Percentiles rank a stretch among this genome's conserved stretches.
Evolutionary conservation across 2,113 vertebrate genomes (phyloP).

Genomic region (Heterotilapia buettikoferi): DNA sequence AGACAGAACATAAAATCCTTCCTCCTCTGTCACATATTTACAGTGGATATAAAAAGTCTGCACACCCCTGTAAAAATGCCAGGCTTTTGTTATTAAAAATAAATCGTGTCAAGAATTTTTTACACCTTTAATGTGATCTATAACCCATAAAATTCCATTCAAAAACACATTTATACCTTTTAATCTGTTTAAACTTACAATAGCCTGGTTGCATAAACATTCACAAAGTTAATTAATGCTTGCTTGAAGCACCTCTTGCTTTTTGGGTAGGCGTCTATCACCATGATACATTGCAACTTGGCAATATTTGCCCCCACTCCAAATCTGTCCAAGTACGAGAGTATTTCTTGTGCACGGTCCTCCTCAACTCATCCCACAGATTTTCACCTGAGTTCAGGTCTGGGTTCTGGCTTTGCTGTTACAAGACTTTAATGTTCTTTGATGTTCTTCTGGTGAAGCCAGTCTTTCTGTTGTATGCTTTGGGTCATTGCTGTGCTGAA

Average conservation of each 20-base stretch:
- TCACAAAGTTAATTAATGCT: background rate
- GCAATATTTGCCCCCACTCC: background rate
- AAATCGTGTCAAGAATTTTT: background rate
- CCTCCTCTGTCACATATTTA: background rate
- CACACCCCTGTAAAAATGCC: background rate
- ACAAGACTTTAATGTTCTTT: background rate
- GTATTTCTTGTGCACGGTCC: background rate
- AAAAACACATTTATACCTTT: background rate
- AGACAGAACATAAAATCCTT: background rate
- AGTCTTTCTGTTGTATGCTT: background rate
- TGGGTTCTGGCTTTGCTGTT: background rate
- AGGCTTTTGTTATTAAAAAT: background rate
- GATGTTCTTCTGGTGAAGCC: background rate
- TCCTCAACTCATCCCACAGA: background rate
- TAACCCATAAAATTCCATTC: background rate
- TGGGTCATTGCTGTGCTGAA: background rate
- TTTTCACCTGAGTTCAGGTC: background rate
- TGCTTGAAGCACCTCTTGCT: background rate
- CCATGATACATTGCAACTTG: background rate
- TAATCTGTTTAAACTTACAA: background rate
- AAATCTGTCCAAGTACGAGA: background rate
- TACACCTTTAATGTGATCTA: background rate
- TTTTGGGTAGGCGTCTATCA: background rate
- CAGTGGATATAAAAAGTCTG: background rate
- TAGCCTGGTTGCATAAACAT: background rate